phyloP scores from a whole-genome alignment of 2,797 vertebrate genomes.

The Crenuchus spilurus region DNA sequence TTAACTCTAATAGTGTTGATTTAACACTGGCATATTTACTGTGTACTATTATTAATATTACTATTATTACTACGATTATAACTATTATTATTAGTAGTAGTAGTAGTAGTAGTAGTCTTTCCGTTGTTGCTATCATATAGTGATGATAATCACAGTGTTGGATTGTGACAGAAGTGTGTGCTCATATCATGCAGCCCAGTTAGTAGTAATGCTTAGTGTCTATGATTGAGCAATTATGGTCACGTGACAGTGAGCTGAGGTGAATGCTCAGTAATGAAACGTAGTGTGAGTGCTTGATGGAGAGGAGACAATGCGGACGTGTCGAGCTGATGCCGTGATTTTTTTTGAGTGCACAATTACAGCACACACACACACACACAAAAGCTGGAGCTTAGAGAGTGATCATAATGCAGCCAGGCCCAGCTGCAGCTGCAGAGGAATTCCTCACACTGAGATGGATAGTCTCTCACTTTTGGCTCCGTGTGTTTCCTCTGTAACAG shows the following conservation, averaged over 20 bases:
- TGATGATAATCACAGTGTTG: not conserved
- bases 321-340: conserved; percentile 23
- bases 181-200: not conserved
- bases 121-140: too few species aligned
- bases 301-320: conserved; percentile 16
- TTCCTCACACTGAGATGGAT: conserved; percentile 11
- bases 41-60: too few species aligned
- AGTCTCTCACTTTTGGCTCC: conserved; percentile 24
- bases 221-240: conserved; percentile 28
- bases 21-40: too few species aligned
- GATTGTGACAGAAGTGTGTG: not conserved
- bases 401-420: conserved; percentile 23
- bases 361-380: conserved; percentile 1
- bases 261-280: conserved; percentile 33
- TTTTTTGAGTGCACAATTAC: conserved; percentile 20
- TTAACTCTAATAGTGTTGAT: too few species aligned
- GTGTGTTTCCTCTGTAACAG: conserved; percentile 21
- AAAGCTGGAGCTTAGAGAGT: conserved; percentile 25
- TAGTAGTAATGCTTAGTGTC: not conserved
- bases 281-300: not conserved
- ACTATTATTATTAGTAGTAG: too few species aligned
- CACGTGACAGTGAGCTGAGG: conserved; percentile 21
- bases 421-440: conserved; percentile 47
- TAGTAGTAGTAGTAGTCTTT: too few species aligned
- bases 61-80: too few species aligned